These are phyloP conservation scores for Globodera rostochiensis DNA, from an alignment of 1,140 invertebrate species.

Conservation along the genomic window DNA sequence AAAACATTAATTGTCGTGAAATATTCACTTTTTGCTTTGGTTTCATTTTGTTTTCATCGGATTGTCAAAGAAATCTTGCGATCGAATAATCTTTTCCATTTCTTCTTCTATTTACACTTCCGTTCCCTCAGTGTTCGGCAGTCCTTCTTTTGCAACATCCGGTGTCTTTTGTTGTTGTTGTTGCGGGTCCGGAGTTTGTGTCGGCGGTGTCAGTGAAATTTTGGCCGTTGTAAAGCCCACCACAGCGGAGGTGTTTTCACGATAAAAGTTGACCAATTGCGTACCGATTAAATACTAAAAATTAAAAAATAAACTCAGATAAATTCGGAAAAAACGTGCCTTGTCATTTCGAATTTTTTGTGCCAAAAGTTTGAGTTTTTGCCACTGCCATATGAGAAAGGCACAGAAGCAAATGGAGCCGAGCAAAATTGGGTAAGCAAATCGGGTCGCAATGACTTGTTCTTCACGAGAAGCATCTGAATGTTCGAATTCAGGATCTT, in stretches of 20 bases:
- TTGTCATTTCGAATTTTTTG: slow-evolving; percentile 99
- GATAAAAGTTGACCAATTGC: slow-evolving; percentile 81
- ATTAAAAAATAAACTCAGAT: not conserved
- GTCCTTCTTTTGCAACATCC: not conserved
- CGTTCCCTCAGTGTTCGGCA: too few relatives aligned
- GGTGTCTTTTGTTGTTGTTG: not conserved
- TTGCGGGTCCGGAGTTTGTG: not conserved
- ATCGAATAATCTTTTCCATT: too few relatives aligned
- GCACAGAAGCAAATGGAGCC: slow-evolving; percentile 74
- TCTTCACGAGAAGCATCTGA: slow-evolving; percentile 70
- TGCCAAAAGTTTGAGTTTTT: slow-evolving; percentile 89
- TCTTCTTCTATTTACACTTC: not conserved
- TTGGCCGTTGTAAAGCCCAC: not conserved
- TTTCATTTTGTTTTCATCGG: too few relatives aligned
- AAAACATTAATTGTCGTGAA: too few relatives aligned
- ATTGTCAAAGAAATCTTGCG: too few relatives aligned
- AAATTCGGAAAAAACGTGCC: slow-evolving; percentile 33
- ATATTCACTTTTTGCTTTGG: too few relatives aligned
- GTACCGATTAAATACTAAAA: slow-evolving; percentile 69
- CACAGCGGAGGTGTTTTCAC: slow-evolving; percentile 37
- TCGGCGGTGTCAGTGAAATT: not conserved
- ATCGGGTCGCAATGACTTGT: slow-evolving; percentile 78
- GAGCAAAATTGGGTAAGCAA: slow-evolving; percentile 87
- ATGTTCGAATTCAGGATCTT: too few relatives aligned
- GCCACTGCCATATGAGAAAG: slow-evolving; percentile 78